Evolutionary conservation across 2,113 vertebrate species (phyloP).

Genomic region (Ailurus styani): DNA sequence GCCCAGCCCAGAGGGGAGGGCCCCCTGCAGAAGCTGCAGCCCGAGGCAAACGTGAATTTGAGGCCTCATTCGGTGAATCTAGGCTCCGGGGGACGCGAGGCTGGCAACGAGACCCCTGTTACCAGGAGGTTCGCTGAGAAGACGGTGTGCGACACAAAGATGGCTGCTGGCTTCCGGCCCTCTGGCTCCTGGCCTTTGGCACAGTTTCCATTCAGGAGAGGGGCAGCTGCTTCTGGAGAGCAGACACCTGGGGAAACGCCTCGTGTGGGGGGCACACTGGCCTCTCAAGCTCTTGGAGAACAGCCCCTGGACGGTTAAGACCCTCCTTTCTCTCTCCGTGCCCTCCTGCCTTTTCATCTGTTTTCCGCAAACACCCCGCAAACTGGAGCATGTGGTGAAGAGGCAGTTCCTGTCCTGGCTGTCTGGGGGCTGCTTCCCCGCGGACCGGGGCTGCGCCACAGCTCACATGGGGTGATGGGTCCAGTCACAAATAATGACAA

Average conservation of each 20-base stretch:
- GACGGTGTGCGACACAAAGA: background rate
- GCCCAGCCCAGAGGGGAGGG: background rate
- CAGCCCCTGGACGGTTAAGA: background rate
- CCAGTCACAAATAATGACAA: background rate
- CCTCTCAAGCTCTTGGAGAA: background rate
- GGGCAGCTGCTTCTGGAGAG: background rate
- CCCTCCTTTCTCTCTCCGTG: background rate
- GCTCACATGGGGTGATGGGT: background rate
- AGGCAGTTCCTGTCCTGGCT: background rate
- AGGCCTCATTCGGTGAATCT: background rate
- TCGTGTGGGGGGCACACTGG: fast-evolving
- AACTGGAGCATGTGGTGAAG: background rate
- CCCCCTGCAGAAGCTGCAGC: background rate
- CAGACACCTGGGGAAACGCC: background rate
- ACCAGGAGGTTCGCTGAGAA: background rate
- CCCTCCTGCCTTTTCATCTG: background rate
- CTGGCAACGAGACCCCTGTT: background rate
- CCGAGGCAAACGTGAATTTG: background rate
- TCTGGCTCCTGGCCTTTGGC: background rate
- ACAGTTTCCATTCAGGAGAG: background rate
- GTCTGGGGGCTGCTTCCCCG: background rate
- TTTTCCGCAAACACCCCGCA: background rate
- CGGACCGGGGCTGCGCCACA: background rate
- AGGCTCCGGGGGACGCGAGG: background rate
- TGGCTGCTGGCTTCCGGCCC: background rate